Evolutionary conservation across 2,797 vertebrate species (phyloP).

Genomic region (Chaenodraco wilsoni): DNA sequence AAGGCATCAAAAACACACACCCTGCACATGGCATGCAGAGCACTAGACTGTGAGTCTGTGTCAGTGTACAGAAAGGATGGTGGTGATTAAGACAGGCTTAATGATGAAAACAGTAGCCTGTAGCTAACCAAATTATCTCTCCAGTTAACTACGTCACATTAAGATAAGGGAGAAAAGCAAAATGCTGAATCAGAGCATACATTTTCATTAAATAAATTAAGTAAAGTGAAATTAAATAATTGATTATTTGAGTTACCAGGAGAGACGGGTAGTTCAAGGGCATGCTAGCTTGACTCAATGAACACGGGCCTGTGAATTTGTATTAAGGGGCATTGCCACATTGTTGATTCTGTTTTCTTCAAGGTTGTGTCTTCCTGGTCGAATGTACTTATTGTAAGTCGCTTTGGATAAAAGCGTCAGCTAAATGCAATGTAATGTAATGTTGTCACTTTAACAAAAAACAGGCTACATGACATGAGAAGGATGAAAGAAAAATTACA

Average conservation of each 20-base stretch:
- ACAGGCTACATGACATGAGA: slow-evolving; percentile 34
- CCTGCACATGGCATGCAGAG: slow-evolving; percentile 68
- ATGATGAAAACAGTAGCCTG: slow-evolving; percentile 77
- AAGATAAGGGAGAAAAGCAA: slow-evolving; percentile 60
- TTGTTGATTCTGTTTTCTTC: too few species aligned
- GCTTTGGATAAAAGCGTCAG: too few species aligned
- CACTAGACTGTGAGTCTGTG: slow-evolving; percentile 63
- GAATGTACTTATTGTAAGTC: too few species aligned
- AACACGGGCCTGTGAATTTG: slow-evolving; percentile 10
- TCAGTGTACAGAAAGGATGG: slow-evolving; percentile 62
- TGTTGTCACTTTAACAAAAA: slow-evolving; percentile 15
- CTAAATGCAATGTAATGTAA: too few species aligned
- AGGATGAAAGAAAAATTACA: slow-evolving; percentile 49
- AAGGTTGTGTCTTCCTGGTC: too few species aligned
- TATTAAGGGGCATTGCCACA: slow-evolving; percentile 17
- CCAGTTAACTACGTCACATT: slow-evolving; percentile 70
- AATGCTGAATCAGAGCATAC: slow-evolving; percentile 67
- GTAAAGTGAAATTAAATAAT: slow-evolving; percentile 60
- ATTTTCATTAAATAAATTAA: slow-evolving; percentile 69
- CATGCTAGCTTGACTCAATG: slow-evolving; percentile 25
- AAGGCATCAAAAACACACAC: slow-evolving; percentile 70
- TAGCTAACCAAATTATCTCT: slow-evolving; percentile 73
- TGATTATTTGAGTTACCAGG: slow-evolving; percentile 60
- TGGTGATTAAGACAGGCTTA: slow-evolving; percentile 68
- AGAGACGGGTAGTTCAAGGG: slow-evolving; percentile 61